Base-by-base conservation (phyloP, 1,140 invertebrate genomes). In the Ylistrum balloti region DNA sequence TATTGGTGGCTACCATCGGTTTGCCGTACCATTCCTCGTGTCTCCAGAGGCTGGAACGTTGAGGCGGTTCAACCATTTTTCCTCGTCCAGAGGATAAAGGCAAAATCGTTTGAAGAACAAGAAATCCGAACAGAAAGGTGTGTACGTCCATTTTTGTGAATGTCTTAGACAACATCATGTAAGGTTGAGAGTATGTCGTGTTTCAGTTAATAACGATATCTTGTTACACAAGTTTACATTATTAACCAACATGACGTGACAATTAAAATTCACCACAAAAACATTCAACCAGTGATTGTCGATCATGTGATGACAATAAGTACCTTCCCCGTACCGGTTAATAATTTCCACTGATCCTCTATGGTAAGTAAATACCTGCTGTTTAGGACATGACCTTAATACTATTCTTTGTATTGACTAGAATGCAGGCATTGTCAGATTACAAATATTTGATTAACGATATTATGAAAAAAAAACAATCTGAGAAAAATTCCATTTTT, bases 1-100 rank as follows among this genome's bases (percentile, higher is more conserved):
- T 99, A 96, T 99, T 98, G 17, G 98, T 98, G 0, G 98, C 98
- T 96, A 98, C 98, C 15, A n/a, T 85, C 56, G 88, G 88, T 38
- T 88, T 85, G n/a, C 90, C 45, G 32, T 90, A 89, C 1, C 98
- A 97, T 96, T 98, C 99, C 2, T 98, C 98, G 94, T 98, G 98
- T 86, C 98, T 97, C 98, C 98, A 99, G 98, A 99, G 98, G 15
- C 97, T 97, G 96, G 99, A 99, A 32, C 98, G 97, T 0, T 98
- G 97, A 0, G 98, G 98, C 0, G 98, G 98, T 95, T 99, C 98
- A 97, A 99, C 98, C 94, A 98, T 95, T 96, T 97, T 97, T 17
- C 97, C 98, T 96, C 99, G 98, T 7, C 98, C 97, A 5, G 56
- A 28, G 22, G 56, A 28, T 74, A 74, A n/a, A 28, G n/a, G 56